A percentile compares a stretch with the other conserved stretches of the same genome.
phyloP scores from a whole-genome alignment of 2,797 vertebrate genomes.

The Danio aesculapii region DNA sequence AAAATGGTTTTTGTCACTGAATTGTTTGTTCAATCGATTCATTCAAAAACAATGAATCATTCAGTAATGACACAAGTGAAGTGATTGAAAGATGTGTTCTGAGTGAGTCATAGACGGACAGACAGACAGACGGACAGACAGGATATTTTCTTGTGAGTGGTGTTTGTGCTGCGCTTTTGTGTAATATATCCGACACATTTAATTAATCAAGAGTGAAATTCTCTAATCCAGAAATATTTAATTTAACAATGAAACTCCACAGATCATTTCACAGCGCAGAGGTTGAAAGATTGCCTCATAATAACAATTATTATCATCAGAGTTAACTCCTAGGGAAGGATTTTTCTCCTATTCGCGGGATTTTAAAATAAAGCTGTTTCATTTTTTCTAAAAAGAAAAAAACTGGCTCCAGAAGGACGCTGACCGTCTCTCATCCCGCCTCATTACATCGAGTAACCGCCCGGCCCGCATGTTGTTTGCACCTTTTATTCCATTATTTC shows the following conservation, averaged over 20 bases:
- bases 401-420: not conserved
- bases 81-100: no score
- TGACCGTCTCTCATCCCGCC: constrained; percentile 10
- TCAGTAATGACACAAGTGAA: no score
- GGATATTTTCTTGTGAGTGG: no score
- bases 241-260: constrained; percentile 25
- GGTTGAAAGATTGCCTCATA: constrained; percentile 14
- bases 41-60: no score
- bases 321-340: constrained; percentile 21
- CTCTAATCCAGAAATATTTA: constrained; percentile 27
- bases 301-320: constrained; percentile 13
- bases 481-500: constrained; percentile 46
- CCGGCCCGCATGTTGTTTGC: constrained; percentile 18
- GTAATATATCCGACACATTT: constrained; percentile 4
- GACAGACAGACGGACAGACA: no score
- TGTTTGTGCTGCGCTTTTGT: no score
- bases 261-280: constrained; percentile 26
- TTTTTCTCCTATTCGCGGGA: not conserved
- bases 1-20: no score
- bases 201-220: constrained; percentile 18
- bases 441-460: constrained; percentile 7
- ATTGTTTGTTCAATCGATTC: no score
- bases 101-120: no score
- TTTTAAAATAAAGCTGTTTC: no score
- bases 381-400: not conserved